These are phyloP conservation scores for Drosophila mimetica DNA, from an alignment of 2,888 invertebrate genomes.

Conservation along the genomic window DNA sequence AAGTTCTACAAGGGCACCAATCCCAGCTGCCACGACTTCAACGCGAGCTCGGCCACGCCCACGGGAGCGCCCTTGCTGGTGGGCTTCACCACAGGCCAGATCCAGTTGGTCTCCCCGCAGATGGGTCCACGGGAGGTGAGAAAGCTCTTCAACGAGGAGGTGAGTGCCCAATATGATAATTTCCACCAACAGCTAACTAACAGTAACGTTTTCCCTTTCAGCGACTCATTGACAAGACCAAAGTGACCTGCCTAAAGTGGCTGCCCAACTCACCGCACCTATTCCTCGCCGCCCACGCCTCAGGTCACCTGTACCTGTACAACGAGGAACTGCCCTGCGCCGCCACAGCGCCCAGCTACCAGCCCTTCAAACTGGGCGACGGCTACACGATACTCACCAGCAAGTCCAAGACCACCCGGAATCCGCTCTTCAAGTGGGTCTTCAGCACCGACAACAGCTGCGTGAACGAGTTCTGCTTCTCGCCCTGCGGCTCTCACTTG, in stretches of 20 bases:
- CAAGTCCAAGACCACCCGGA: constrained; percentile 97
- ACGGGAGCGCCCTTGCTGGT: constrained; percentile 96
- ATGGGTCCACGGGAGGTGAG: constrained; percentile 98
- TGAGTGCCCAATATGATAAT: constrained; percentile 80
- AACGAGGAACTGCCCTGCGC: constrained; percentile 97
- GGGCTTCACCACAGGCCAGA: constrained; percentile 99
- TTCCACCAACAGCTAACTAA: neutral
- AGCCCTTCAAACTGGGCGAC: constrained; percentile 97
- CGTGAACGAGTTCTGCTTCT: constrained; percentile 98
- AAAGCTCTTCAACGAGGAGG: constrained; percentile 99
- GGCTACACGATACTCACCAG: constrained; percentile 97
- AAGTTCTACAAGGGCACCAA: constrained; percentile 99
- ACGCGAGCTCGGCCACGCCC: constrained; percentile 91
- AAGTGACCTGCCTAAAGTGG: constrained; percentile 98
- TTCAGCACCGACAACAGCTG: constrained; percentile 92
- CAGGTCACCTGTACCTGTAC: constrained; percentile 98
- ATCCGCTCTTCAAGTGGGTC: constrained; percentile 97
- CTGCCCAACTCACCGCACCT: constrained; percentile 97
- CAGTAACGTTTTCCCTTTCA: constrained; percentile 39
- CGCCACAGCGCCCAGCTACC: constrained; percentile 95
- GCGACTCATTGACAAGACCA: constrained; percentile 85
- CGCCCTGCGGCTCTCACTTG: constrained; percentile 95
- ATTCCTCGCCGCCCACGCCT: constrained; percentile 97
- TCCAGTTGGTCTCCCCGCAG: constrained; percentile 98
- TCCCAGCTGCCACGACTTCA: constrained; percentile 99